Evolutionary conservation across 2,888 invertebrate genomes (phyloP).

Genomic region (Chloroclystis v-ata): DNA sequence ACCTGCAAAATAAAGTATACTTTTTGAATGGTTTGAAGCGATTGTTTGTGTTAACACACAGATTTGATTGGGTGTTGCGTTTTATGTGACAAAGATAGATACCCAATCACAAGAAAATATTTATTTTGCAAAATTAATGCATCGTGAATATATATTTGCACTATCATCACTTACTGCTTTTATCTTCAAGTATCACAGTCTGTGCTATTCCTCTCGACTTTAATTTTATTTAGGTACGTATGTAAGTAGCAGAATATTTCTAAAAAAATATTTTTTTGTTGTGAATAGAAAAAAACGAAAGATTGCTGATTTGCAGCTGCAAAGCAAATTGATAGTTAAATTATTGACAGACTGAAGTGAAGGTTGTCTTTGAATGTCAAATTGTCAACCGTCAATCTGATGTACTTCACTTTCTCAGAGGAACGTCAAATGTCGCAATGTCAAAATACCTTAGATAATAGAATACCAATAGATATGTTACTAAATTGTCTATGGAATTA

Average conservation of each 20-base stretch:
- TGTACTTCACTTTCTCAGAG: no score
- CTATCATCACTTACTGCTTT: constrained; percentile 15
- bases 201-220: background rate
- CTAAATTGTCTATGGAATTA: no score
- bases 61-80: background rate
- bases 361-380: background rate
- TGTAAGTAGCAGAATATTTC: background rate
- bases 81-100: no score
- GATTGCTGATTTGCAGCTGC: background rate
- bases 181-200: constrained; percentile 1
- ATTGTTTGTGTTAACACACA: background rate
- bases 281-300: constrained; percentile 12
- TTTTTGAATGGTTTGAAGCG: background rate
- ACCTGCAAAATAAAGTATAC: constrained; percentile 10
- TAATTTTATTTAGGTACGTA: no score
- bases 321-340: background rate
- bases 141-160: background rate
- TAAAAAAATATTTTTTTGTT: constrained; percentile 12
- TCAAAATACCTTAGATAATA: no score
- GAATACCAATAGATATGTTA: no score
- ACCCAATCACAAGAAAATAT: no score
- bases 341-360: background rate
- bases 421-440: no score
- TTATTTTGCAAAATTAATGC: background rate
- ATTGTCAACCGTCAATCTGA: no score